A percentile compares a stretch with the other conserved stretches of the same genome.
Evolutionary conservation across 53 echinoderm and acorn worm species (phyloP).

Genomic region (Temnopleurus reevesii): DNA sequence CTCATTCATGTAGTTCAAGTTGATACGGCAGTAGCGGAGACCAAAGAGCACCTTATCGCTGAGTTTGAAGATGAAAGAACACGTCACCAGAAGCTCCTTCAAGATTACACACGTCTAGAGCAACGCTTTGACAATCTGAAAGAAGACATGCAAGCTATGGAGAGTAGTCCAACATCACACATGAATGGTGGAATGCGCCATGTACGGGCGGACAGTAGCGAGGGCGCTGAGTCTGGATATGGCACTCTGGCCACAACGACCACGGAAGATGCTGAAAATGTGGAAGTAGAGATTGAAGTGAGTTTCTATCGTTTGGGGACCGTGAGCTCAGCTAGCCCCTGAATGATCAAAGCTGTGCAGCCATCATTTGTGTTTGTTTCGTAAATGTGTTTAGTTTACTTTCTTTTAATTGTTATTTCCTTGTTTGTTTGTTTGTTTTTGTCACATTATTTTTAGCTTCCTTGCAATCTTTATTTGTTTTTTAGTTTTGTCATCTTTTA

Average conservation of each 20-base stretch:
- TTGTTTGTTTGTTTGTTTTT: too few species aligned
- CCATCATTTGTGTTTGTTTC: too few species aligned
- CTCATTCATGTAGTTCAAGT: constrained; percentile 38
- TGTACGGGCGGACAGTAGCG: constrained; percentile 79
- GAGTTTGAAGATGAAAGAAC: constrained; percentile 85
- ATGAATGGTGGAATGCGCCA: constrained; percentile 65
- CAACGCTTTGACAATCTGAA: constrained; percentile 93
- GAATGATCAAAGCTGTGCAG: background rate
- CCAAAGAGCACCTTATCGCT: constrained; percentile 55
- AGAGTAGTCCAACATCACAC: constrained; percentile 56
- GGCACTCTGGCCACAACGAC: constrained; percentile 88
- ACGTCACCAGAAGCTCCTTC: constrained; percentile 90
- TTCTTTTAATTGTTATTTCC: too few species aligned
- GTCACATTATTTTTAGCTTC: too few species aligned
- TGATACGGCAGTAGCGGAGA: constrained; percentile 60
- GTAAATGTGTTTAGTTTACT: too few species aligned
- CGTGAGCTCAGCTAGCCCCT: constrained; percentile 50
- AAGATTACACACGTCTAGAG: constrained; percentile 90
- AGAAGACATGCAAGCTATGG: constrained; percentile 86
- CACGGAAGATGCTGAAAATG: constrained; percentile 79
- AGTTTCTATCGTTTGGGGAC: constrained; percentile 68
- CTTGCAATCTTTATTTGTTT: too few species aligned
- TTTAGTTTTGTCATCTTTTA: too few species aligned
- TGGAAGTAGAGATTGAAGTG: constrained; percentile 88
- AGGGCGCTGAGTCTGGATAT: constrained; percentile 92